phyloP scores from a whole-genome alignment of 37 sponge, comb jelly and placozoan species.

The Eunapius fragilis region DNA sequence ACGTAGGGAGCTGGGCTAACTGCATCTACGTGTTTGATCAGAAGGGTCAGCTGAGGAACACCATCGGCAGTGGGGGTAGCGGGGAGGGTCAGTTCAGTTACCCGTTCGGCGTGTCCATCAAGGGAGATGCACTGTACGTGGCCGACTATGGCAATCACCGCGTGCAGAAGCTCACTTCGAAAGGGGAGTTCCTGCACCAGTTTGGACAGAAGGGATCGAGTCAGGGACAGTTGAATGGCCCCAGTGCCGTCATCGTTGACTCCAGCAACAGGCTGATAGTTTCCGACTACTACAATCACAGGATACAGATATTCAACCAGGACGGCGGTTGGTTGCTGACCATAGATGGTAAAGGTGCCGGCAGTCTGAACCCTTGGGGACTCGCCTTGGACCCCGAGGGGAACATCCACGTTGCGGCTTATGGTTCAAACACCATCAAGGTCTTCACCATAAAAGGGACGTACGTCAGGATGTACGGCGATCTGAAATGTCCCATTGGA shows the following conservation, averaged over 20 bases:
- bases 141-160: slow-evolving; percentile 30
- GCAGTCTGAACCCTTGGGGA: slow-evolving; percentile 37
- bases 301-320: slow-evolving; percentile 37
- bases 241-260: slow-evolving; percentile 36
- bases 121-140: slow-evolving; percentile 44
- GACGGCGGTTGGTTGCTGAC: slow-evolving; percentile 24
- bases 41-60: slow-evolving; percentile 4
- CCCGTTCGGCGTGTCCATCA: slow-evolving; percentile 42
- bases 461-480: slow-evolving; percentile 16
- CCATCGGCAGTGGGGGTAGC: slow-evolving; percentile 18
- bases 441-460: slow-evolving; percentile 39
- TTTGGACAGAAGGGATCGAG: slow-evolving; percentile 39
- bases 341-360: slow-evolving; percentile 16
- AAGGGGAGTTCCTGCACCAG: slow-evolving; percentile 19
- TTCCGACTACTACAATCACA: slow-evolving; percentile 36
- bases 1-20: slow-evolving; percentile 3
- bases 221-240: slow-evolving; percentile 30
- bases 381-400: slow-evolving; percentile 48
- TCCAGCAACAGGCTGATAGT: slow-evolving; percentile 19
- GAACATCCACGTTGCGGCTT: slow-evolving; percentile 35
- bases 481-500: slow-evolving; percentile 29
- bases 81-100: slow-evolving; percentile 43
- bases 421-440: background rate
- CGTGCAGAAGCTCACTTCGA: slow-evolving; percentile 33
- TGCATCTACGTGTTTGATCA: slow-evolving; percentile 27